Conservation (phyloP, 1,140 invertebrate genomes). For the Mamestra configurata region DNA sequence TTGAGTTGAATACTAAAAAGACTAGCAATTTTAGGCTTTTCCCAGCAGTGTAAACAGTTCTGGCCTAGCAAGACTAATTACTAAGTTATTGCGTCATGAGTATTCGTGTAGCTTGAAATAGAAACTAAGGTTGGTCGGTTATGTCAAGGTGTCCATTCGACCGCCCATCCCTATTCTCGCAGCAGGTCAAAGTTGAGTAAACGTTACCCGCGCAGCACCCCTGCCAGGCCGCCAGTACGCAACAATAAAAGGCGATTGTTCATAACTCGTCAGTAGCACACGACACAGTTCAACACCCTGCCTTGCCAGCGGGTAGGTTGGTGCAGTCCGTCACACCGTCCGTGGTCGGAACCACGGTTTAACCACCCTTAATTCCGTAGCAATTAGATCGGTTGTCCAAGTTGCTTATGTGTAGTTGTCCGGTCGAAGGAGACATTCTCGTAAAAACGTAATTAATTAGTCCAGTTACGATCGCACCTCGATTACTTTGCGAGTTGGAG, state of each 20-base stretch:
- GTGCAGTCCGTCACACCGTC: too few species aligned
- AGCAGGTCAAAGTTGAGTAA: background rate
- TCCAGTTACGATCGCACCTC: background rate
- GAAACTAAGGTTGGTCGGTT: background rate
- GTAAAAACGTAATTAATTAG: constrained; percentile 42
- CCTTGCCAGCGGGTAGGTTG: background rate
- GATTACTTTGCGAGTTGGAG: background rate
- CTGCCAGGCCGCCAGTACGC: background rate
- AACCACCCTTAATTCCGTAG: too few species aligned
- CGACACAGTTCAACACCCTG: background rate
- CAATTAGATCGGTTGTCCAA: background rate
- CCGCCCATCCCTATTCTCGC: background rate
- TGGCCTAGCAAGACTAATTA: background rate
- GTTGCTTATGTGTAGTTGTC: background rate
- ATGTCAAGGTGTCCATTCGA: background rate
- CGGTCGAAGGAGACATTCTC: background rate
- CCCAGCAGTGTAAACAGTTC: background rate
- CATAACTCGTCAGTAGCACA: constrained; percentile 6
- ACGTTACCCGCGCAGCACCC: background rate
- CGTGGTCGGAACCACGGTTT: too few species aligned
- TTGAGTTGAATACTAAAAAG: too few species aligned
- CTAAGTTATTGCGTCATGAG: background rate
- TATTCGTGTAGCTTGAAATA: background rate
- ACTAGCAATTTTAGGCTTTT: background rate
- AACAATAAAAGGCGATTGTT: constrained; percentile 10